These are phyloP conservation scores for Buphagus erythrorhynchus DNA, from an alignment of 2,797 vertebrate species.

Conservation along the genomic window DNA sequence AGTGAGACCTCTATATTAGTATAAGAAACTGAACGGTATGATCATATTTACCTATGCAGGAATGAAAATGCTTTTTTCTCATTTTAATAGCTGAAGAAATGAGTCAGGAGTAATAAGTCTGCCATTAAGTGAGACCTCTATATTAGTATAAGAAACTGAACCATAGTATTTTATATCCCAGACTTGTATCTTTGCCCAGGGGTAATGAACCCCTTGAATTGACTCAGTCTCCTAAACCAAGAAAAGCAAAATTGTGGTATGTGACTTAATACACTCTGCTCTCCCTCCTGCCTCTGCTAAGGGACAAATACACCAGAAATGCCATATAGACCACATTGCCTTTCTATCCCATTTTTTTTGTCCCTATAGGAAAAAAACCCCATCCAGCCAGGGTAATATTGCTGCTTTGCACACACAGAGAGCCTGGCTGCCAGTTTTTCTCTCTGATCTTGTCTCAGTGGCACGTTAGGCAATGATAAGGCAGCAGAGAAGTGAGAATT, in stretches of 20 bases:
- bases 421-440: background rate
- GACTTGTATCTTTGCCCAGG: rapidly evolving
- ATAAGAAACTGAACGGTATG: background rate
- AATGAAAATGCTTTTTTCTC: background rate
- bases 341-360: background rate
- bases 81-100: background rate
- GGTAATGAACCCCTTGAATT: background rate
- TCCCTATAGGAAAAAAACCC: background rate
- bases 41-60: background rate
- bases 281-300: background rate
- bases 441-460: background rate
- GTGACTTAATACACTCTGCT: background rate
- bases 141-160: background rate
- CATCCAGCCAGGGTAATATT: background rate
- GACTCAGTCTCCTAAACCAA: background rate
- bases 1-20: background rate
- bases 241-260: background rate
- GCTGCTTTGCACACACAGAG: background rate
- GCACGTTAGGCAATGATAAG: background rate
- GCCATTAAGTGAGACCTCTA: background rate
- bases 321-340: background rate
- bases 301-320: background rate
- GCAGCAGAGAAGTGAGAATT: background rate
- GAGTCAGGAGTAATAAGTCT: background rate
- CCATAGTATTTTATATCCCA: background rate